These are phyloP conservation scores for Euplexia lucipara DNA, from an alignment of 2,888 invertebrate genomes.

Conservation along the genomic window DNA sequence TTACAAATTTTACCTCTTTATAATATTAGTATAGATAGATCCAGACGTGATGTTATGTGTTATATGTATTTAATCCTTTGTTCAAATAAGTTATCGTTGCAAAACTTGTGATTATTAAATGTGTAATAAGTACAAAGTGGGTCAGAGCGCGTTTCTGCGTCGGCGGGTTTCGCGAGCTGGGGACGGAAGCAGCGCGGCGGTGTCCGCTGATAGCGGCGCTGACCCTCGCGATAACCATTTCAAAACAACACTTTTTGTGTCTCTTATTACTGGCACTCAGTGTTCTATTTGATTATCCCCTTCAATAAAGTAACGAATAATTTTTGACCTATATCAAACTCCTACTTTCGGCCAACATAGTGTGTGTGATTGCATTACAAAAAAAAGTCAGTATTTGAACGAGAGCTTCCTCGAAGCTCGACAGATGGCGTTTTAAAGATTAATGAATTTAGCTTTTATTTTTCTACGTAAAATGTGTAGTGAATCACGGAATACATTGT, in stretches of 20 bases:
- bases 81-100: slow-evolving; percentile 26
- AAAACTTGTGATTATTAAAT: slow-evolving; percentile 37
- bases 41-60: too few species aligned
- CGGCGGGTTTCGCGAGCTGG: slow-evolving; percentile 54
- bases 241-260: slow-evolving; percentile 73
- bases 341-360: too few species aligned
- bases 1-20: too few species aligned
- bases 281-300: slow-evolving; percentile 8
- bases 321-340: too few species aligned
- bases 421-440: too few species aligned
- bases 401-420: too few species aligned
- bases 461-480: too few species aligned
- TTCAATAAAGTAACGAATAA: background rate
- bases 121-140: slow-evolving; percentile 55
- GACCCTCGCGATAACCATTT: slow-evolving; percentile 76
- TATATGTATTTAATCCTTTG: slow-evolving; percentile 26
- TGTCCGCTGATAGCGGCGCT: slow-evolving; percentile 74
- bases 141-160: slow-evolving; percentile 63
- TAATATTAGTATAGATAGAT: too few species aligned
- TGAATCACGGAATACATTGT: too few species aligned
- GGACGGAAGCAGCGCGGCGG: slow-evolving; percentile 80
- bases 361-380: too few species aligned
- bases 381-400: too few species aligned
- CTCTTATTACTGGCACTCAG: slow-evolving; percentile 37
- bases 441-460: too few species aligned